Percentiles rank a stretch among this genome's conserved stretches.
Evolutionary conservation across 1,140 invertebrate genomes (phyloP).

Genomic region (Orchestia grillus): DNA sequence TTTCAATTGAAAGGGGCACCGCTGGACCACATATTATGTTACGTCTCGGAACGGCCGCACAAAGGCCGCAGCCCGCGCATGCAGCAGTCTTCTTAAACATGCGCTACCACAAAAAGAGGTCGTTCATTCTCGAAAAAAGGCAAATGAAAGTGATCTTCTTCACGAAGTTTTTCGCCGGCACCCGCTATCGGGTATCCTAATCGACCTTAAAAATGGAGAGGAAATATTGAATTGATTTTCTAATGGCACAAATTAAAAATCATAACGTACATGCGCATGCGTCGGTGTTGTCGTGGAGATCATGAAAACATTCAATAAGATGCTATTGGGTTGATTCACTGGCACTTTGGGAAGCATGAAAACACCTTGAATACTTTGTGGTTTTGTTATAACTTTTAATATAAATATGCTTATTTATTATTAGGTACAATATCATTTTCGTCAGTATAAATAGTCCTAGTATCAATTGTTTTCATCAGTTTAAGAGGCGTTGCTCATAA

Average conservation of each 20-base stretch:
- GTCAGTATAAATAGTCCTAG: too few relatives aligned
- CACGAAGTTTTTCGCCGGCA: neutral
- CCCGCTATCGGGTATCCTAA: neutral
- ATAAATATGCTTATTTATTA: too few relatives aligned
- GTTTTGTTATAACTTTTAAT: neutral
- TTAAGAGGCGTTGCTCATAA: too few relatives aligned
- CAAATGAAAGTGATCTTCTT: neutral
- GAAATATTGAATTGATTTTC: neutral
- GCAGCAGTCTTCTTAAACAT: neutral
- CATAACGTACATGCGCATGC: neutral
- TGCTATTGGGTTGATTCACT: neutral
- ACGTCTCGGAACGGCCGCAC: neutral
- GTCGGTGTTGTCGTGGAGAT: neutral
- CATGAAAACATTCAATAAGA: neutral
- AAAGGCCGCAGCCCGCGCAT: neutral
- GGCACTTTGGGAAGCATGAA: neutral
- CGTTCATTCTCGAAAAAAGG: neutral
- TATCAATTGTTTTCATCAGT: too few relatives aligned
- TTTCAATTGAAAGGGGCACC: slow-evolving; percentile 6
- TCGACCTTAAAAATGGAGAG: neutral
- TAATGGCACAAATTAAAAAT: neutral
- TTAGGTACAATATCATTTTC: too few relatives aligned
- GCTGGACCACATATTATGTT: neutral
- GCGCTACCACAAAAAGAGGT: slow-evolving; percentile 11
- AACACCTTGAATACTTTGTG: neutral